A percentile compares a stretch with the other conserved stretches of the same genome.
These are phyloP conservation scores for Emydocephalus ijimae DNA, from an alignment of 2,113 vertebrate species.

Conservation along the genomic window DNA sequence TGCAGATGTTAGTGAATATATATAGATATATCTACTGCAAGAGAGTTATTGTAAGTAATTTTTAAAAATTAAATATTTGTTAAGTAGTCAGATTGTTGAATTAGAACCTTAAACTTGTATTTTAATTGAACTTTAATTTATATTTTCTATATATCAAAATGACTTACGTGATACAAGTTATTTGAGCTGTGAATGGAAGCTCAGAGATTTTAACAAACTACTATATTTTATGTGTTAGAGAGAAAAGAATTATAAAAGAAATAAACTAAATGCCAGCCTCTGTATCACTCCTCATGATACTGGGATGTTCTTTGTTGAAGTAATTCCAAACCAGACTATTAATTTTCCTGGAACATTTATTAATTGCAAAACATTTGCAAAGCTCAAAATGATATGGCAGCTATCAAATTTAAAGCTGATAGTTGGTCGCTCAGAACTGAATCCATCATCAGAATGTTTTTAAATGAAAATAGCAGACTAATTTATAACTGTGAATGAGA, in stretches of 20 bases:
- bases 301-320: background rate
- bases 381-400: background rate
- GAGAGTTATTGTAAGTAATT: background rate
- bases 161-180: background rate
- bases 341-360: background rate
- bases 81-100: background rate
- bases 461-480: background rate
- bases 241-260: background rate
- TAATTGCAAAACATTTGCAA: background rate
- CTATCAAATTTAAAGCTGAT: background rate
- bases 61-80: background rate
- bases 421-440: background rate
- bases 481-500: background rate
- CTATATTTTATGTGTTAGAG: background rate
- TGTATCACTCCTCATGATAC: background rate
- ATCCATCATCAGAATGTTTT: background rate
- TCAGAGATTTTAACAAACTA: background rate
- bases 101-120: background rate
- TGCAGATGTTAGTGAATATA: background rate
- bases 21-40: background rate
- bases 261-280: background rate
- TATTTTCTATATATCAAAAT: background rate
- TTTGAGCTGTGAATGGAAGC: background rate
- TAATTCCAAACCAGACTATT: background rate
- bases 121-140: background rate